Evolutionary conservation across 2,113 vertebrate genomes (phyloP).

Genomic region (Vireo altiloquus): DNA sequence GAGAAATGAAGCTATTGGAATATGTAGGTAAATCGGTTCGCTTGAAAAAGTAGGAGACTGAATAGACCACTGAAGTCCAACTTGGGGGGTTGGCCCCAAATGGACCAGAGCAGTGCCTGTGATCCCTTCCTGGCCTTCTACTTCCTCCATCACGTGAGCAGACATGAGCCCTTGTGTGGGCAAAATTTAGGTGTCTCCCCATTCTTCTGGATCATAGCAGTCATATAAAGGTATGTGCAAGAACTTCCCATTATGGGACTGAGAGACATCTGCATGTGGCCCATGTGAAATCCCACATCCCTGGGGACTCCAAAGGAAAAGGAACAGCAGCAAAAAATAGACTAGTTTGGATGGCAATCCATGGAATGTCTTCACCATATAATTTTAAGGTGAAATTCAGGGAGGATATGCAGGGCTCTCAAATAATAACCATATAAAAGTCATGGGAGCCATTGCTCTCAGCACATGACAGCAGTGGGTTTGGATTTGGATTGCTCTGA

Average conservation of each 20-base stretch:
- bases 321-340: not conserved
- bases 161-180: not conserved
- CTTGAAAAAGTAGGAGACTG: not conserved
- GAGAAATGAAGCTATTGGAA: not conserved
- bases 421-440: not conserved
- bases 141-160: not conserved
- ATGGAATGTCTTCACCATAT: not conserved
- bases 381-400: not conserved
- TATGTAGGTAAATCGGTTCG: not conserved
- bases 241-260: not conserved
- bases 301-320: not conserved
- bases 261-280: accelerated
- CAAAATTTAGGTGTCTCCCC: not conserved
- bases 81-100: not conserved
- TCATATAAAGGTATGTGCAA: not conserved
- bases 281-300: not conserved
- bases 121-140: not conserved
- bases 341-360: not conserved
- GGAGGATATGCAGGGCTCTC: accelerated
- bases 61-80: not conserved
- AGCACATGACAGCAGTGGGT: not conserved
- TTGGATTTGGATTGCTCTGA: not conserved
- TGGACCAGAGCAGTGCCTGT: not conserved
- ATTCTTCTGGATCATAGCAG: not conserved
- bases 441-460: not conserved